Evolutionary conservation across 2,113 vertebrate species (phyloP), one percentile per base, ranked within the genome.

Genomic region (Rattus rattus): DNA sequence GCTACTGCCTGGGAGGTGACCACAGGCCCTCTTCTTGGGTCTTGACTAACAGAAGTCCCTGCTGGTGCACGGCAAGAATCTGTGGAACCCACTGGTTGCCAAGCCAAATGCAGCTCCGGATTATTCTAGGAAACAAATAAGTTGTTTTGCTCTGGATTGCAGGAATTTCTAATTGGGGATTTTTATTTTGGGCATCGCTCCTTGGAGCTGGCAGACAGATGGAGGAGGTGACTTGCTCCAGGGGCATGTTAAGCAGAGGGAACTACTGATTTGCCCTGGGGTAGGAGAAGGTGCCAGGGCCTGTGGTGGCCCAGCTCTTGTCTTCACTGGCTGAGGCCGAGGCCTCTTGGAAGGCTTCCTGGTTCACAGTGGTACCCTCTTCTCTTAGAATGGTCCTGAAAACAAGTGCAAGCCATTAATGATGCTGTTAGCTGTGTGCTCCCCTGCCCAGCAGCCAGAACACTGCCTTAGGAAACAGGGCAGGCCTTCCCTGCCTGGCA

Each of bases 71-170:
- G 5, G 8, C 91, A 91, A 59, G 94, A 92, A 70, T 70, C 26
- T 88, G 94, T 80, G 93, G 92, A 54, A 69, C 88, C 81, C 84
- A 94, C 94, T 70, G 92, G 92, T 88, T 98, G 92, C 91, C 97
- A 96, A 96, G 95, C 91, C 56, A 92, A 97, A 97, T 96, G 73
- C 81, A 92, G 95, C 87, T 98, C 83, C 92, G 72, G 96, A 97
- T 97, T 98, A 98, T 97, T 98, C 97, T 97, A 86, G 98, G 98
- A 97, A 97, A 98, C 95, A 98, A 98, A 98, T 96, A 97, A 88
- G 91, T 96, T 98, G 97, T 97, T 98, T 97, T 97, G 92, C 97
- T 97, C 84, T 97, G 97, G 96, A 97, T 96, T 97, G 96, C 96
- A 96, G 87, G 84, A 96, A 95, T 97, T 91, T 94, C 97, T 98